phyloP scores from a whole-genome alignment of 1,140 invertebrate species.

The Formica selysi region DNA sequence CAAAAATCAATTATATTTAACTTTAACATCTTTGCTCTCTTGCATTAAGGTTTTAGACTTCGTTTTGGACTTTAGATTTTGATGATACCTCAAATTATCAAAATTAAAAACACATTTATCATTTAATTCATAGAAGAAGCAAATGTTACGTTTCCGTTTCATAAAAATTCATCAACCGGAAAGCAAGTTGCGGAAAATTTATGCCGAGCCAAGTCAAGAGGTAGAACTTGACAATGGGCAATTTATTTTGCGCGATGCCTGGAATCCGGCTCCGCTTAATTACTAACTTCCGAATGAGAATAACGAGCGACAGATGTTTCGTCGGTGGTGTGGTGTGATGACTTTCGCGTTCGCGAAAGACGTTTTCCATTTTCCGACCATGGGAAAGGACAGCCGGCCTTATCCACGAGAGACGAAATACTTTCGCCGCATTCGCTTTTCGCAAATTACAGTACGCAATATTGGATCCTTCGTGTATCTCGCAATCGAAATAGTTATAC shows the following conservation, averaged over 20 bases:
- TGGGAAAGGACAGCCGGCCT: conserved; percentile 66
- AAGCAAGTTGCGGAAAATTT: conserved; percentile 4
- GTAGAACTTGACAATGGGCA: not conserved
- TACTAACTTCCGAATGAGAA: conserved; percentile 33
- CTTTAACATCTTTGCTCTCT: not conserved
- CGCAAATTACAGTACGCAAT: conserved; percentile 43
- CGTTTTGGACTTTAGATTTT: not conserved
- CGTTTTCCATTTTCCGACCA: conserved; percentile 49
- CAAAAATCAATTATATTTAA: not conserved
- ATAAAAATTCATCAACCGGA: conserved; percentile 11
- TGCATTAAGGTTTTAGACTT: not conserved
- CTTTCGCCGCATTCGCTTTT: conserved; percentile 25
- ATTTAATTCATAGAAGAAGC: not conserved
- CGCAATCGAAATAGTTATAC: not conserved
- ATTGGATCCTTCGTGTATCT: not conserved
- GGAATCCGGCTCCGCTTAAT: conserved; percentile 29
- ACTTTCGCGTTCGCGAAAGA: conserved; percentile 45
- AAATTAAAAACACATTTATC: not conserved
- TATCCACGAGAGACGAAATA: not conserved
- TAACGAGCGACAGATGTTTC: conserved; percentile 40
- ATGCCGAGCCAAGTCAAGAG: not conserved
- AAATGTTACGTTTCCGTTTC: not conserved
- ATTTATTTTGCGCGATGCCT: conserved; percentile 20
- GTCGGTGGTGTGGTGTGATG: conserved; percentile 32
- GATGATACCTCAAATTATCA: not conserved